Conservation (phyloP, 2,888 invertebrate species). For the Acanthosepion lycidas region DNA sequence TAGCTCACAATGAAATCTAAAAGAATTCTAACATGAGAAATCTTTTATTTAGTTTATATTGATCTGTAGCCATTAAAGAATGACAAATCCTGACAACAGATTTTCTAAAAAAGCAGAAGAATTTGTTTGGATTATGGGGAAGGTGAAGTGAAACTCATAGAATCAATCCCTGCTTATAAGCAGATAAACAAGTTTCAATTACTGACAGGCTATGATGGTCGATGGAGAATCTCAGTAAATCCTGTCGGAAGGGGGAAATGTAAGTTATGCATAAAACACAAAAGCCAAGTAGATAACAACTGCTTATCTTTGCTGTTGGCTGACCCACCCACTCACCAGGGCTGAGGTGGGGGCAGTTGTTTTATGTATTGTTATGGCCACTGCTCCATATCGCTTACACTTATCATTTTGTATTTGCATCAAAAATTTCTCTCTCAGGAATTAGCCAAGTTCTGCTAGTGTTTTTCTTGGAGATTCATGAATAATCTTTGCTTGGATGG, state of each 20-base stretch:
- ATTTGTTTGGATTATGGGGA: not conserved
- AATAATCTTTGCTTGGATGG: not conserved
- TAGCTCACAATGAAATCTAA: no score
- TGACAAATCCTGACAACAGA: not conserved
- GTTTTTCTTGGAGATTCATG: not conserved
- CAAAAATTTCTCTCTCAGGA: not conserved
- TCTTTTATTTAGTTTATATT: not conserved
- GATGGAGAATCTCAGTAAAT: not conserved
- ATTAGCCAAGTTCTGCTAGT: not conserved
- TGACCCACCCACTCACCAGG: not conserved
- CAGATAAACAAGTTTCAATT: not conserved
- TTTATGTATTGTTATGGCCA: not conserved
- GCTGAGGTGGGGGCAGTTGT: not conserved
- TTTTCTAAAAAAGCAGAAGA: not conserved
- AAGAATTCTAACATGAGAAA: no score
- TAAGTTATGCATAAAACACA: not conserved
- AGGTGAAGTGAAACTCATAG: not conserved
- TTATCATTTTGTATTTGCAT: not conserved
- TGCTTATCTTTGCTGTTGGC: constrained; percentile 33
- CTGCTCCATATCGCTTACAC: not conserved
- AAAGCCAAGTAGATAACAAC: constrained; percentile 5
- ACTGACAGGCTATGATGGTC: not conserved
- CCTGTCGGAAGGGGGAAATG: not conserved
- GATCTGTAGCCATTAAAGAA: not conserved
- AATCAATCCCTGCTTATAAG: not conserved